Evolutionary conservation across 2,113 vertebrate species (phyloP), one percentile per base, ranked within the genome.

Genomic region (Procavia capensis): DNA sequence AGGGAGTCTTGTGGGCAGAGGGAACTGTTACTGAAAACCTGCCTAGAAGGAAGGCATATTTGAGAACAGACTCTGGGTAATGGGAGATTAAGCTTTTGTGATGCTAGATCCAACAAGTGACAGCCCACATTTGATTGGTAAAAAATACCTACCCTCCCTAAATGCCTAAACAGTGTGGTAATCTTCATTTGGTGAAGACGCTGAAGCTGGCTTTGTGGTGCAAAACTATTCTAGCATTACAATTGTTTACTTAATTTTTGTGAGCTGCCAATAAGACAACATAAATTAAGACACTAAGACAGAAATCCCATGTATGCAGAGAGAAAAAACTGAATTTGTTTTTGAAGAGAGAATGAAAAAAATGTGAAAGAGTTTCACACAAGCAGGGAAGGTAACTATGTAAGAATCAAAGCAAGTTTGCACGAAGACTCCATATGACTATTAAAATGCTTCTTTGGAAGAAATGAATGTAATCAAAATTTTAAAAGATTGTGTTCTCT

Each of bases 11-110:
- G 7, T 63, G 29, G 36, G 57, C 41, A 63, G 10, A 9, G 57
- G 57, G 47, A 39, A 70, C 88, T 81, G 66, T 85, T 80, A 81
- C 59, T 39, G 91, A 84, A 94, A 92, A 66, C 36, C 88, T 89
- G 85, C 74, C 79, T 70, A 27, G 31, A 82, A 89, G 22, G 25
- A 92, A 92, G 84, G 80, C 89, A 34, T 93, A 81, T 91, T 66
- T 95, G 91, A 93, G 74, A 75, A 80, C 88, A 78, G 85, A 86
- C 31, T 34, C 41, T 78, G 59, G 16, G 59, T 63, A 76, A 89
- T 9, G n/a, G n/a, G 82, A 95, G 70, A 64, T 13, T 45, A 66
- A 45, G 41, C 16, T 91, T 92, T 85, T 85, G 74, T 89, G 91
- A 61, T 39, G 14, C 41, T 76, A 86, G 47, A 93, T 90, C 29